phyloP scores from a whole-genome alignment of 2,113 vertebrate species.

The Hemichromis elongatus region DNA sequence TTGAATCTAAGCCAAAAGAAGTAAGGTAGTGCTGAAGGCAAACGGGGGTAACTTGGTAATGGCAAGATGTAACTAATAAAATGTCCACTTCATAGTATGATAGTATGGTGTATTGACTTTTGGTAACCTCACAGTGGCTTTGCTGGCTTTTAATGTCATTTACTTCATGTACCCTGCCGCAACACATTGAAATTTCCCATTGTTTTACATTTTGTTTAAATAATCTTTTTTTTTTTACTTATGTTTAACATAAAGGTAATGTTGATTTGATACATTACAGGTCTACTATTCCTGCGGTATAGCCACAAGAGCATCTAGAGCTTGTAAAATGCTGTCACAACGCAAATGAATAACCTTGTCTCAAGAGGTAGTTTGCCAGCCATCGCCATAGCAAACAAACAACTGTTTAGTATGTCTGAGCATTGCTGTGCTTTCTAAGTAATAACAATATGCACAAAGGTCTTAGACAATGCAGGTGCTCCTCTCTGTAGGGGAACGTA shows the following conservation, averaged over 20 bases:
- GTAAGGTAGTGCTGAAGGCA: not conserved
- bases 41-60: not conserved
- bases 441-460: conserved; percentile 22
- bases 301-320: not conserved
- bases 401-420: conserved; percentile 6
- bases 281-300: not conserved
- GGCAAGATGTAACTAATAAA: not conserved
- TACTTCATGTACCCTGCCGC: not conserved
- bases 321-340: not conserved
- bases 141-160: not conserved
- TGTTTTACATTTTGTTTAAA: not conserved
- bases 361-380: not conserved
- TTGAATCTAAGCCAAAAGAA: not conserved
- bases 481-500: not conserved
- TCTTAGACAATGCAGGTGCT: not conserved
- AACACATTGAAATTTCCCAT: not conserved
- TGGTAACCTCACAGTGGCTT: not conserved
- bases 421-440: not conserved
- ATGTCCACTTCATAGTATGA: not conserved
- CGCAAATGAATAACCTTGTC: not conserved
- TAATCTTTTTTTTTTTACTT: not conserved
- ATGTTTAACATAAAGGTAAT: not conserved
- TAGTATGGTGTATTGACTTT: not conserved
- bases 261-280: not conserved
- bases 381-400: not conserved